These are phyloP conservation scores for Cheilosia urbana DNA, from an alignment of 2,888 invertebrate species.

Conservation along the genomic window DNA sequence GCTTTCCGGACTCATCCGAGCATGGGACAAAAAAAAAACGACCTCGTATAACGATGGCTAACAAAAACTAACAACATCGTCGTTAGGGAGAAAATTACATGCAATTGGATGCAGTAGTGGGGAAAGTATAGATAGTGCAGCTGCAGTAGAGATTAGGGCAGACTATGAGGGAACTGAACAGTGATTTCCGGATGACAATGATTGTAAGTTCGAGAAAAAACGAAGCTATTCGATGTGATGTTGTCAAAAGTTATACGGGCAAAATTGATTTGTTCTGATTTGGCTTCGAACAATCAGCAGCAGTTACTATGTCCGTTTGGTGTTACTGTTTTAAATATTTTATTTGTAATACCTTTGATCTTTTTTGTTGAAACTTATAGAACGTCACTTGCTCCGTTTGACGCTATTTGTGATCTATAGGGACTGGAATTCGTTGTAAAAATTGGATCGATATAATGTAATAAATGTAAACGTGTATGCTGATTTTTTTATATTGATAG, in stretches of 20 bases:
- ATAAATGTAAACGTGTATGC: no score
- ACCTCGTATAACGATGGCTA: constrained; percentile 58
- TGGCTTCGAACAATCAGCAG: no score
- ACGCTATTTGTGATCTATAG: no score
- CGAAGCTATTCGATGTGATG: not conserved
- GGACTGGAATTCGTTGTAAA: no score
- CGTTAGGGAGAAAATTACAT: constrained; percentile 63
- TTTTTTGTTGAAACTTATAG: no score
- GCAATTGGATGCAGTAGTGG: constrained; percentile 51
- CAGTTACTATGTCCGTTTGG: no score
- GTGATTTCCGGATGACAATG: constrained; percentile 4
- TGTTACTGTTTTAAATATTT: no score
- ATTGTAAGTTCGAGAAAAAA: not conserved
- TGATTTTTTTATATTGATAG: no score
- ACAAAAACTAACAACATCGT: constrained; percentile 69
- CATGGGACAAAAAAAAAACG: not conserved
- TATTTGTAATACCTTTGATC: no score
- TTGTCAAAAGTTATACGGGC: not conserved
- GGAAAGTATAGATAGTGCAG: not conserved
- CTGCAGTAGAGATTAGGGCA: constrained; percentile 32
- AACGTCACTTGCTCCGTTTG: no score
- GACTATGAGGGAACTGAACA: not conserved
- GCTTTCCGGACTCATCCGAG: constrained; percentile 31
- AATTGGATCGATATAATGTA: no score
- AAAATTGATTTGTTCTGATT: no score